These are phyloP conservation scores for Nautilus pompilius DNA, from an alignment of 1,140 invertebrate genomes.

Conservation along the genomic window DNA sequence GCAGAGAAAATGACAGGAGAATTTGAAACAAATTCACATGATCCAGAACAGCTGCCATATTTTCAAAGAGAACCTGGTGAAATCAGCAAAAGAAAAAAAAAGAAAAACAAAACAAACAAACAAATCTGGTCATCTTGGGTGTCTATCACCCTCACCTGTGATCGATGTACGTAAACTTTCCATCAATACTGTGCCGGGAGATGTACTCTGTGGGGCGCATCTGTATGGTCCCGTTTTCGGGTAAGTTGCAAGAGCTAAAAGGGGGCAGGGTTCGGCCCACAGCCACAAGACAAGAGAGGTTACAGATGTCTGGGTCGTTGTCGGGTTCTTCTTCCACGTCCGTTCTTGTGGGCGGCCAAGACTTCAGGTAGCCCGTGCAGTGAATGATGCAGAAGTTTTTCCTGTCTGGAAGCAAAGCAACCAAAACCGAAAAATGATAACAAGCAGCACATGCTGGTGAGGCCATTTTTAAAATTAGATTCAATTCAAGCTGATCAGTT, in stretches of 20 bases:
- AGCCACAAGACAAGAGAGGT: slow-evolving; percentile 75
- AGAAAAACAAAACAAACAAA: no score
- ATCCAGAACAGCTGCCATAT: neutral
- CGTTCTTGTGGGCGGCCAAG: slow-evolving; percentile 80
- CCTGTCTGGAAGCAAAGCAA: slow-evolving; percentile 60
- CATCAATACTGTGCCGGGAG: slow-evolving; percentile 62
- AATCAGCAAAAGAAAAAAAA: neutral
- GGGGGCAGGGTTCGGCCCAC: slow-evolving; percentile 59
- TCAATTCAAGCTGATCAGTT: no score
- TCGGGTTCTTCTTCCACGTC: slow-evolving; percentile 61
- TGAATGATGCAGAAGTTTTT: slow-evolving; percentile 76
- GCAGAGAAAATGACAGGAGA: neutral
- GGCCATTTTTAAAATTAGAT: no score
- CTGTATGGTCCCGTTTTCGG: slow-evolving; percentile 18
- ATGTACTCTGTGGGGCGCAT: slow-evolving; percentile 66
- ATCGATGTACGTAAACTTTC: slow-evolving; percentile 65
- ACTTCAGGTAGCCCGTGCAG: slow-evolving; percentile 88
- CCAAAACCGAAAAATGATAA: neutral
- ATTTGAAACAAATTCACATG: neutral
- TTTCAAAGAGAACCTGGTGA: neutral
- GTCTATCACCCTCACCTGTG: slow-evolving; percentile 75
- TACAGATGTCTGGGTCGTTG: slow-evolving; percentile 70
- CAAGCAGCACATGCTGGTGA: no score
- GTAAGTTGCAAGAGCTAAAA: slow-evolving; percentile 42
- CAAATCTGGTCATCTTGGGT: no score